phyloP scores from a whole-genome alignment of 2,888 invertebrate genomes.

The Scaptomyza caliginosa region DNA sequence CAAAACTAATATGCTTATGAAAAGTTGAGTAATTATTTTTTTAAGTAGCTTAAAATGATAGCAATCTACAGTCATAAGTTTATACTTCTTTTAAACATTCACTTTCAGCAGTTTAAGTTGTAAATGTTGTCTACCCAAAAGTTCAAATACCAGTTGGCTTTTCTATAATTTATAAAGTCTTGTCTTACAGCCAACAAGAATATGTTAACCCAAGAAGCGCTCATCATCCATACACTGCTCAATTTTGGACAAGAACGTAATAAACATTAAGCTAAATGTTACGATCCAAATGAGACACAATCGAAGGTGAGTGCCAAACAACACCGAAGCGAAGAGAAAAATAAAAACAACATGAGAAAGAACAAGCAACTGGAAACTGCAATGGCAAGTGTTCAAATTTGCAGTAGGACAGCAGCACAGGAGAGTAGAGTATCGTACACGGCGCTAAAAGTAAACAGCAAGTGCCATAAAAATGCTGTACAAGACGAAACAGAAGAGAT shows the following conservation, averaged over 20 bases:
- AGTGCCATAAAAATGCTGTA: conserved; percentile 67
- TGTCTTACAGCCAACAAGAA: neutral
- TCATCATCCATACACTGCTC: conserved; percentile 23
- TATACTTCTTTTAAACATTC: no score
- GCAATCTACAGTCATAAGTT: no score
- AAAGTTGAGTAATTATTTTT: neutral
- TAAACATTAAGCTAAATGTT: conserved; percentile 72
- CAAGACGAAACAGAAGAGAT: neutral
- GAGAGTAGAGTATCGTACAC: neutral
- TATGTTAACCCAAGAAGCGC: neutral
- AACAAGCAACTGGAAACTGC: conserved; percentile 51
- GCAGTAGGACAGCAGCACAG: conserved; percentile 7
- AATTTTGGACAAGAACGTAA: conserved; percentile 46
- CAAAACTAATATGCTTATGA: neutral
- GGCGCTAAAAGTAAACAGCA: conserved; percentile 58
- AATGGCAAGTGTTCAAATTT: conserved; percentile 24
- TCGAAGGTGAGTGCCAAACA: conserved; percentile 28
- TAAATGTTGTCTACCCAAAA: neutral
- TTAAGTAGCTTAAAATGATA: neutral
- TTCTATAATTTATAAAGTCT: conserved; percentile 1
- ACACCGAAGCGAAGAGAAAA: neutral
- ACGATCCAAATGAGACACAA: conserved; percentile 72
- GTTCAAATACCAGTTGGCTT: neutral
- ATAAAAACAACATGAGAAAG: conserved; percentile 37
- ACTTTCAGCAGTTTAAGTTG: no score